Base-by-base conservation (phyloP, 2,797 vertebrate species). In the Alca torda region DNA sequence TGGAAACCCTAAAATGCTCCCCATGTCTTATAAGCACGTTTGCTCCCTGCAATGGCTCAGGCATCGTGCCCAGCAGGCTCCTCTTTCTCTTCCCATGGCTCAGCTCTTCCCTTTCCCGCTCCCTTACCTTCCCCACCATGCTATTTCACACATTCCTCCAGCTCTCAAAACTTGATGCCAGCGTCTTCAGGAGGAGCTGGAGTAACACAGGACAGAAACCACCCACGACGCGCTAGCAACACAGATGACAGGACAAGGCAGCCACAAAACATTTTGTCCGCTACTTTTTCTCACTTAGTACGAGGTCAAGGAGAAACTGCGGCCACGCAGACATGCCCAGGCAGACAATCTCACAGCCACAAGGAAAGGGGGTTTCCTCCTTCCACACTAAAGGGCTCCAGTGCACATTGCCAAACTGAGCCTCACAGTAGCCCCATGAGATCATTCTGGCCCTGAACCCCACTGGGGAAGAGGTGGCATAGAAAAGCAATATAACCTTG, bases 71-170 rank as follows among this genome's bases (percentile, higher is more conserved):
- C 35, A 43, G 23, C 56, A 53, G 16, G 54, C 45, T 82, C 43
- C 14, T 54, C n/a, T 50, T 68, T 48, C 14, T 30, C 48, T 59
- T 68, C 28, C 46, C n/a, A 13, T 4, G 10, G 57, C 25, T 90
- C n/a, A n/a, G 35, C 17, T 84, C 30, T 68, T 39, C 31, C n/a
- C 30, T 26, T 74, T 72, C 37, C 51, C 46, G 37, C 23, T 14
- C 46, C 26, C 1, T 1, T 17, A 46, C 10, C 9, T 65, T 63
- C 26, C 37, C 51, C 30, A 63, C 17, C 0, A 1, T 17, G 31
- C 43, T 51, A 70, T 45, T 87, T 76, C 72, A 77, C 15, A 4
- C 0, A 1, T 24, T 74, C 39, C 45, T 84, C 54, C 45, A 18
- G 39, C 31, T 80, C 72, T 46, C 56, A 64, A 16, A 92, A 56